phyloP scores from a whole-genome alignment of 2,113 vertebrate species.

The Amphiprion percula region DNA sequence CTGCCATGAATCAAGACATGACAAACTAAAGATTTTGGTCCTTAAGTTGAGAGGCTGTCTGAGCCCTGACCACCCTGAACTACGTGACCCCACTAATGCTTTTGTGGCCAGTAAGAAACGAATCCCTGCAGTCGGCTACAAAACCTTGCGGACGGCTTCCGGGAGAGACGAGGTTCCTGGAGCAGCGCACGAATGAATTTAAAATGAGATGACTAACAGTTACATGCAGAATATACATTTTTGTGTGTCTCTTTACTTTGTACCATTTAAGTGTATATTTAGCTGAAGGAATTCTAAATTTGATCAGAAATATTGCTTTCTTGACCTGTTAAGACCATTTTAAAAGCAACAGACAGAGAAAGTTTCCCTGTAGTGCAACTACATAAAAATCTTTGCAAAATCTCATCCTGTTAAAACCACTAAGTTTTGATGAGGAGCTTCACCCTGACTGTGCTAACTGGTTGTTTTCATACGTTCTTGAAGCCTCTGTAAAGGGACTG shows the following conservation, averaged over 20 bases:
- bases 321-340: too few species aligned
- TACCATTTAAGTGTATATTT: too few species aligned
- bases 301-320: too few species aligned
- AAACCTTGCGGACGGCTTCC: not conserved
- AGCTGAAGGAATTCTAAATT: too few species aligned
- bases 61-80: not conserved
- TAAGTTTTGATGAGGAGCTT: not conserved
- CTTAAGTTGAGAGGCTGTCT: not conserved
- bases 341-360: not conserved
- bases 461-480: slow-evolving; percentile 89
- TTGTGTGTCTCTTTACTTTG: not conserved
- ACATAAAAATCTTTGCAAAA: not conserved
- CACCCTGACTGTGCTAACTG: not conserved
- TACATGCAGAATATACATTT: not conserved
- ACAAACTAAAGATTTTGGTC: not conserved
- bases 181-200: not conserved
- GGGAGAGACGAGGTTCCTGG: not conserved
- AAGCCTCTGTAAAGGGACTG: slow-evolving; percentile 96
- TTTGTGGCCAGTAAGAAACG: not conserved
- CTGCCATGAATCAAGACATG: not conserved
- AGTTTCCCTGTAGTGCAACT: not conserved
- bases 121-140: not conserved
- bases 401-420: not conserved
- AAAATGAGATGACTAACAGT: not conserved
- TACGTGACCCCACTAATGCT: not conserved